These are phyloP conservation scores for Heliornis fulica DNA, from an alignment of 2,113 vertebrate genomes.

Conservation along the genomic window DNA sequence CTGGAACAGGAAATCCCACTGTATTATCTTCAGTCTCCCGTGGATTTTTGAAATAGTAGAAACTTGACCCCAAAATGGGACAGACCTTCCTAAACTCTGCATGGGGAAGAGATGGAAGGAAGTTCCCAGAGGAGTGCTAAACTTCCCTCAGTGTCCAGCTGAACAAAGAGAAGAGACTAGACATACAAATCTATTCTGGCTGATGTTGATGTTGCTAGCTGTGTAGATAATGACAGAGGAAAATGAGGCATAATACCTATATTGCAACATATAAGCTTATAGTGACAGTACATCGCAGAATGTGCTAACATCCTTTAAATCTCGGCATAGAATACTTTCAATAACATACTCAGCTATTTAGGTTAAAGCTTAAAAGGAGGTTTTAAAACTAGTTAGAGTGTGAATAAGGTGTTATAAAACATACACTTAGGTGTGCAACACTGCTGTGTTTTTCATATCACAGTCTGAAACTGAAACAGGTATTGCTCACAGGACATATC, in stretches of 20 bases:
- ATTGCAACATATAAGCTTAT: neutral
- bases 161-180: neutral
- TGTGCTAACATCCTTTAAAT: neutral
- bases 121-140: neutral
- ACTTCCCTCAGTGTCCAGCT: neutral
- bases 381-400: neutral
- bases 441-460: rapidly evolving
- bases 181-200: neutral
- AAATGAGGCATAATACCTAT: neutral
- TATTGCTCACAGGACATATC: neutral
- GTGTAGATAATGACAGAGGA: neutral
- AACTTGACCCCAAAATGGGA: neutral
- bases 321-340: neutral
- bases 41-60: conserved; percentile 5
- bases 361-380: neutral
- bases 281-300: neutral
- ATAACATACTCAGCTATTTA: neutral
- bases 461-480: neutral
- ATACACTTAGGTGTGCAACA: neutral
- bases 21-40: neutral
- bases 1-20: neutral
- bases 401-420: neutral
- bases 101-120: neutral
- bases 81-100: neutral
- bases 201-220: neutral